Percentiles rank a stretch among this genome's conserved stretches.
Evolutionary conservation across 2,888 invertebrate genomes (phyloP).

Genomic region (Griposia aprilina): DNA sequence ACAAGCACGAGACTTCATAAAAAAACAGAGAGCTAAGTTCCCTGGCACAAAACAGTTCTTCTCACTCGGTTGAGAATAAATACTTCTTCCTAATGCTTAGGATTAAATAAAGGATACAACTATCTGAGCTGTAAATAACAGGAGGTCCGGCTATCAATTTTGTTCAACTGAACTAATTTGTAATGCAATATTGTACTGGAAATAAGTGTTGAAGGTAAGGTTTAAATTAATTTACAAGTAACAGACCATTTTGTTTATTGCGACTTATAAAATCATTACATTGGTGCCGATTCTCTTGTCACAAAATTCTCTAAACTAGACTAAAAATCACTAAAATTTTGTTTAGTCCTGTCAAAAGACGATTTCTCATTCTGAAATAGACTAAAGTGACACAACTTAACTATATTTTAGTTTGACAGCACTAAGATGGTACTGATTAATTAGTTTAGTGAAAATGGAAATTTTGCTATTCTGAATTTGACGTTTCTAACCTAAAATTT

Average conservation of each 20-base stretch:
- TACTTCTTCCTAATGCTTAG: conserved; percentile 35
- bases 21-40: conserved; percentile 93
- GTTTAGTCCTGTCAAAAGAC: too few species aligned
- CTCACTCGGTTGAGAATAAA: conserved; percentile 80
- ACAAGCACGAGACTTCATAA: conserved; percentile 96
- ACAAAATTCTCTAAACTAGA: too few species aligned
- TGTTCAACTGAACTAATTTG: neutral
- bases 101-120: conserved; percentile 21
- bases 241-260: conserved; percentile 10
- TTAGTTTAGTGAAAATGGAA: too few species aligned
- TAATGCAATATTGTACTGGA: neutral
- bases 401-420: too few species aligned
- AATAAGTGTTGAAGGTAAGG: neutral
- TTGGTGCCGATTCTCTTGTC: too few species aligned
- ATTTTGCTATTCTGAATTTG: too few species aligned
- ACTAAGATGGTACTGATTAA: too few species aligned
- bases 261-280: neutral
- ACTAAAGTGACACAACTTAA: too few species aligned
- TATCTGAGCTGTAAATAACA: conserved; percentile 35
- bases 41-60: conserved; percentile 85
- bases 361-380: too few species aligned
- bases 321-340: too few species aligned
- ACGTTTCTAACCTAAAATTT: too few species aligned
- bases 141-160: neutral
- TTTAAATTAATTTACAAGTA: neutral